These are phyloP conservation scores for Malurus leucopterus DNA, from an alignment of 2,797 vertebrate genomes.

Conservation along the genomic window DNA sequence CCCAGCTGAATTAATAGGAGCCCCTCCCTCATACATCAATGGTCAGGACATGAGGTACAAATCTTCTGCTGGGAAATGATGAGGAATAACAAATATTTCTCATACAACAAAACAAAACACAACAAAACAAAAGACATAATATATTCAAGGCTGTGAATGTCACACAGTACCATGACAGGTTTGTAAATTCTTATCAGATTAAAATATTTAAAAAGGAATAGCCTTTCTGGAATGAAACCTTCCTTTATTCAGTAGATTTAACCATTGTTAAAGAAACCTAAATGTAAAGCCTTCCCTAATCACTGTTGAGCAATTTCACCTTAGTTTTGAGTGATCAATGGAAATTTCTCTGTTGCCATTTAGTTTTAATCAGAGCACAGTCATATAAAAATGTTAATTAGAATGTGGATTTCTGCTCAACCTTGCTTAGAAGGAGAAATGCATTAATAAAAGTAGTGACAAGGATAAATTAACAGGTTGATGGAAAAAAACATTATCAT, in stretches of 20 bases:
- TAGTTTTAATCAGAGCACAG: conserved; percentile 37
- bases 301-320: not conserved
- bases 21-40: not conserved
- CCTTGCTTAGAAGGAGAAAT: conserved; percentile 29
- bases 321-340: conserved; percentile 26
- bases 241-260: not conserved
- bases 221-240: not conserved
- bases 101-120: not conserved
- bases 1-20: not conserved
- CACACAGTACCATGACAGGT: not conserved
- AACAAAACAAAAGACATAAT: not conserved
- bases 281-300: conserved; percentile 1
- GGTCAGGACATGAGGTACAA: not conserved
- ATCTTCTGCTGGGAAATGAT: not conserved
- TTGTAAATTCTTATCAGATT: not conserved
- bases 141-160: not conserved
- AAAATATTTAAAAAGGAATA: not conserved
- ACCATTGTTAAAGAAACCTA: not conserved
- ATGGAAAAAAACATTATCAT: conserved; percentile 37
- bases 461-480: conserved; percentile 41
- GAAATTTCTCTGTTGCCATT: conserved; percentile 29
- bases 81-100: not conserved
- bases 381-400: conserved; percentile 37
- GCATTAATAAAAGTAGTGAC: conserved; percentile 25
- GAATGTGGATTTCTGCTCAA: conserved; percentile 21